Percentiles rank a stretch among this genome's conserved stretches.
Evolutionary conservation across 2,888 invertebrate genomes (phyloP).

Genomic region (Ophraella communa): DNA sequence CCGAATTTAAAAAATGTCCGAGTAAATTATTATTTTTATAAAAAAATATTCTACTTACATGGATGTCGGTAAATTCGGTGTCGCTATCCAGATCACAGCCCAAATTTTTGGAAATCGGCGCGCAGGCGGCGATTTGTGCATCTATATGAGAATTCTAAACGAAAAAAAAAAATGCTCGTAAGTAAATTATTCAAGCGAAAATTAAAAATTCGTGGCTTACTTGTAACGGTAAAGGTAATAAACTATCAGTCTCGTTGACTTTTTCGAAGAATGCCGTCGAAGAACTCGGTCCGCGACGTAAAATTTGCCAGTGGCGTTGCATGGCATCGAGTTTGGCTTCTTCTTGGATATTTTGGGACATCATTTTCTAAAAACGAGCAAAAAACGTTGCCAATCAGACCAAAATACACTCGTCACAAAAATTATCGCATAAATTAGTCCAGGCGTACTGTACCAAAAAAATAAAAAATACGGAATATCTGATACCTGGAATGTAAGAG

Average conservation of each 20-base stretch:
- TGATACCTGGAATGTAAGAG: too few species aligned
- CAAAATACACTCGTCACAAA: not conserved
- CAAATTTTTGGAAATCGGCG: conserved; percentile 44
- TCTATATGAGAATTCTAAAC: conserved; percentile 43
- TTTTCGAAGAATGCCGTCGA: conserved; percentile 51
- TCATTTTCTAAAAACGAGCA: conserved; percentile 42
- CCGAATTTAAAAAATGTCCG: too few species aligned
- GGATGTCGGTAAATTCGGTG: conserved; percentile 44
- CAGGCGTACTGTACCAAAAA: too few species aligned
- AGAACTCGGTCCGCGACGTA: conserved; percentile 46
- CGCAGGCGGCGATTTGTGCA: conserved; percentile 37
- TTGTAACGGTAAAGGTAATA: conserved; percentile 48
- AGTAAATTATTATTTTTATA: too few species aligned
- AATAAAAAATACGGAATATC: too few species aligned
- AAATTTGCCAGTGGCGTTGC: conserved; percentile 55
- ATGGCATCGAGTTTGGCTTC: conserved; percentile 55
- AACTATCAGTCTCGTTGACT: conserved; percentile 46
- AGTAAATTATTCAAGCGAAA: not conserved
- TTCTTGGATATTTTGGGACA: conserved; percentile 50
- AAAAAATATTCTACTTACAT: too few species aligned
- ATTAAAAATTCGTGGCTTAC: conserved; percentile 36
- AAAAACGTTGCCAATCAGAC: too few species aligned
- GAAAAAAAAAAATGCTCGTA: conserved; percentile 1
- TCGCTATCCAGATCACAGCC: conserved; percentile 50
- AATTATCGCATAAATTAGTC: not conserved